Evolutionary conservation across 1,140 invertebrate species (phyloP).

Genomic region (Bombus vancouverensis): DNA sequence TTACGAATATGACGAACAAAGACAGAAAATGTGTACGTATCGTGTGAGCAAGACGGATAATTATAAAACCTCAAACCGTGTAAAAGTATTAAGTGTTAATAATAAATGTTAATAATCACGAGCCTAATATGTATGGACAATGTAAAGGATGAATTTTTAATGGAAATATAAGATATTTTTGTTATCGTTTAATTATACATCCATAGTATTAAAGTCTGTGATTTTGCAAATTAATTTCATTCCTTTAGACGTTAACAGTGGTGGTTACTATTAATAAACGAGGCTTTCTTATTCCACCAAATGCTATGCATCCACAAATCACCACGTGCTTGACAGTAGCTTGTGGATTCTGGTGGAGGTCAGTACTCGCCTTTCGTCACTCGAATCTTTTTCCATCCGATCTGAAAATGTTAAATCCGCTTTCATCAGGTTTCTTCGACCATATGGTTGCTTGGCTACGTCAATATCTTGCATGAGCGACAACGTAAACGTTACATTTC

Average conservation of each 20-base stretch:
- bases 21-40: no score
- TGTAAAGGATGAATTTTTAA: no score
- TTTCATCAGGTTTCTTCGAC: background rate
- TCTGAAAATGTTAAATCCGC: background rate
- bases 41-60: no score
- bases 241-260: no score
- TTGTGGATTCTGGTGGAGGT: background rate
- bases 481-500: background rate
- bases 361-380: background rate
- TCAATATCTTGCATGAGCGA: background rate
- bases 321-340: background rate
- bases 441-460: background rate
- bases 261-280: constrained; percentile 1
- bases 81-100: no score
- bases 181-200: background rate
- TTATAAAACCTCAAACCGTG: no score
- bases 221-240: background rate
- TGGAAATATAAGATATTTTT: background rate
- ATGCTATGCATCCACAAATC: constrained; percentile 7
- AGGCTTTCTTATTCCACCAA: background rate
- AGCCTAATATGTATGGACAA: no score
- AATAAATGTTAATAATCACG: no score
- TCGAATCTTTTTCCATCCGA: background rate
- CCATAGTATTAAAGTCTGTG: background rate
- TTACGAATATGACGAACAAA: no score